Conservation (phyloP, 2,797 vertebrate genomes). For the Gastrophryne carolinensis region DNA sequence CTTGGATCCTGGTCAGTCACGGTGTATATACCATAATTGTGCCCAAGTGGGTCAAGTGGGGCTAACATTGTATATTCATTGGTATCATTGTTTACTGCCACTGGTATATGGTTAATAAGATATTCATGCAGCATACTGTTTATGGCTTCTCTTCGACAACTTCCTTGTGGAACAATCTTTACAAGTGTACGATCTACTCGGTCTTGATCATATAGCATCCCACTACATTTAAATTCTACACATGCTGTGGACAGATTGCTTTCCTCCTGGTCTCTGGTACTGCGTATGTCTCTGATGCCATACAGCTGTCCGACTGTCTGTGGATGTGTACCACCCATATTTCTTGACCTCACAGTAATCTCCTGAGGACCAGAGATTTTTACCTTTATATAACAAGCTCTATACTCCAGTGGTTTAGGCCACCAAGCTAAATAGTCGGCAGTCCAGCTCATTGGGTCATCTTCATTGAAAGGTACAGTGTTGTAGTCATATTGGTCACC, state of each 20-base stretch:
- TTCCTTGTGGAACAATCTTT: constrained; percentile 91
- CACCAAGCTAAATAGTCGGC: constrained; percentile 97
- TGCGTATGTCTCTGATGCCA: constrained; percentile 89
- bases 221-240: constrained; percentile 96
- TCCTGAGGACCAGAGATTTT: constrained; percentile 84
- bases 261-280: constrained; percentile 81
- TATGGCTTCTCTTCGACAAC: constrained; percentile 86
- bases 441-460: constrained; percentile 96
- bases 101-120: constrained; percentile 91
- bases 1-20: constrained; percentile 95
- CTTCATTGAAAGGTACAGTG: constrained; percentile 93
- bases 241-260: constrained; percentile 82
- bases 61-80: constrained; percentile 96
- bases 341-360: constrained; percentile 88
- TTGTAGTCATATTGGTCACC: constrained; percentile 93
- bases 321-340: constrained; percentile 94
- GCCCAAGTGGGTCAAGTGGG: constrained; percentile 91
- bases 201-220: constrained; percentile 95
- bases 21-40: constrained; percentile 98
- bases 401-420: constrained; percentile 96
- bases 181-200: constrained; percentile 91
- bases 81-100: constrained; percentile 94
- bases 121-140: constrained; percentile 94
- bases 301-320: constrained; percentile 88
- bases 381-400: constrained; percentile 94